phyloP scores from a whole-genome alignment of 1,140 invertebrate genomes.

The Oryzaephilus surinamensis region DNA sequence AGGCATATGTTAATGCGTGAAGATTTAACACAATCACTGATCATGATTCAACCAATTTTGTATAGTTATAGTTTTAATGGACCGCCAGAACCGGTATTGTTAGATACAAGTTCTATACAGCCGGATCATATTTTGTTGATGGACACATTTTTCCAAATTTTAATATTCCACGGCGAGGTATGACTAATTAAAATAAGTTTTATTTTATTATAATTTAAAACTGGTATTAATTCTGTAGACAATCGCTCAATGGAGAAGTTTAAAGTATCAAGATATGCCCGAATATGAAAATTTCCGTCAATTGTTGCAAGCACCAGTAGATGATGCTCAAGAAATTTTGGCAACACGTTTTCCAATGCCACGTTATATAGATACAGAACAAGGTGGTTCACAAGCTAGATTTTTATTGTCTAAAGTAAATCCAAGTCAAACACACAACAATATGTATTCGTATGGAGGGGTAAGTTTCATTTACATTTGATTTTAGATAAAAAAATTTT shows the following conservation, averaged over 20 bases:
- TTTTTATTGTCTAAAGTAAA: constrained; percentile 99
- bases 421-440: constrained; percentile 99
- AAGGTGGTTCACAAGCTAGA: constrained; percentile 93
- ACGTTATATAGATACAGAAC: constrained; percentile 97
- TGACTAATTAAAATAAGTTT: no score
- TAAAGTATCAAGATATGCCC: constrained; percentile 90
- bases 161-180: constrained; percentile 99
- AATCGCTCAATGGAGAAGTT: constrained; percentile 91
- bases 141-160: constrained; percentile 99
- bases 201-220: no score
- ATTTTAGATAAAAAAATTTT: no score
- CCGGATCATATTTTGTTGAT: constrained; percentile 95
- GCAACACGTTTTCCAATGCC: constrained; percentile 95
- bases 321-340: constrained; percentile 95
- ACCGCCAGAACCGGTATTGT: constrained; percentile 90
- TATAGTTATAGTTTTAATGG: constrained; percentile 98
- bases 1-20: constrained; percentile 96
- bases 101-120: constrained; percentile 96
- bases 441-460: constrained; percentile 89
- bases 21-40: constrained; percentile 92
- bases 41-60: constrained; percentile 99
- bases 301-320: constrained; percentile 88
- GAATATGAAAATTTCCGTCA: constrained; percentile 98
- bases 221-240: constrained; percentile 61
- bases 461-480: constrained; percentile 51